Evolutionary conservation across 2,113 vertebrate species (phyloP).

Genomic region (Cebidichthys violaceus): DNA sequence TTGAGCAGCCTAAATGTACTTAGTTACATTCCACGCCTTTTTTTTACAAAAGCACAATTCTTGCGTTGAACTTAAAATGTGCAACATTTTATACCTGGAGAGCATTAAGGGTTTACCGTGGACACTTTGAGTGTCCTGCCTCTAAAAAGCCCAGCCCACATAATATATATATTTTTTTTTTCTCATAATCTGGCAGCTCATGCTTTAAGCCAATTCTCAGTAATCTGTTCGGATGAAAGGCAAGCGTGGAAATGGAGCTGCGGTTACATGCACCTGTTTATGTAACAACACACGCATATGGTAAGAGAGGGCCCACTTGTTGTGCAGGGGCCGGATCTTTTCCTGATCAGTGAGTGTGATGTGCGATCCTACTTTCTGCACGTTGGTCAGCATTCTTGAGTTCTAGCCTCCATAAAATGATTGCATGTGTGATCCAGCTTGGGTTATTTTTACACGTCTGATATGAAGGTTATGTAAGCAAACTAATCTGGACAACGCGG

Average conservation of each 20-base stretch:
- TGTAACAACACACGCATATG: constrained; percentile 12
- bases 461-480: constrained; percentile 71
- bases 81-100: not conserved
- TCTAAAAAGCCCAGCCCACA: not conserved
- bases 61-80: not conserved
- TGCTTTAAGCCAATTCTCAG: not conserved
- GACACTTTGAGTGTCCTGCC: not conserved
- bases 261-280: constrained; percentile 2
- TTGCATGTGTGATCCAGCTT: constrained; percentile 23
- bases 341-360: not conserved
- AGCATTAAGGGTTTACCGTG: not conserved
- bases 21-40: too few species aligned
- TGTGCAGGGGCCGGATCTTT: not conserved
- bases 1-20: too few species aligned
- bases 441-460: constrained; percentile 68
- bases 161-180: not conserved
- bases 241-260: not conserved
- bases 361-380: not conserved
- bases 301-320: not conserved
- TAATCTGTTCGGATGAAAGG: constrained; percentile 5
- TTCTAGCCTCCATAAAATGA: constrained; percentile 29
- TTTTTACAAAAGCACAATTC: not conserved
- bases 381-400: not conserved
- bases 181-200: not conserved
- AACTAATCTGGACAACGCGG: constrained; percentile 66